Evolutionary conservation across 2,797 vertebrate species (phyloP).

Genomic region (Phoxinus dragarum): DNA sequence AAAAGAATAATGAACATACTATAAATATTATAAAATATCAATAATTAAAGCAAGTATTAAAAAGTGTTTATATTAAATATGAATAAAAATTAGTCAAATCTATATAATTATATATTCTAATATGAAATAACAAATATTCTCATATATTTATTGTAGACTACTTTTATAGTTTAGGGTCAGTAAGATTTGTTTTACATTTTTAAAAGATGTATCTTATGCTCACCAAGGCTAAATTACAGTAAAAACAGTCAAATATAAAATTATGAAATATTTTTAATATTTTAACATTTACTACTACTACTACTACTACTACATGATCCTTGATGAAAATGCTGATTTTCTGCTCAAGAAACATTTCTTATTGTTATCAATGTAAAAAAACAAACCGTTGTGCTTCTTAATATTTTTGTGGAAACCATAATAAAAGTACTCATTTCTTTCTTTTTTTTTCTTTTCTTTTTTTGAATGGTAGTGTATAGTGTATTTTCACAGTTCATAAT

Average conservation of each 20-base stretch:
- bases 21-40: not conserved
- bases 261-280: not conserved
- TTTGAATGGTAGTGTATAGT: not conserved
- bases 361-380: not conserved
- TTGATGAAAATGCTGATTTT: not conserved
- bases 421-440: not conserved
- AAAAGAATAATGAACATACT: not conserved
- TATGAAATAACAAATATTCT: not conserved
- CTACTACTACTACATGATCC: not conserved
- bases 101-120: not conserved
- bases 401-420: not conserved
- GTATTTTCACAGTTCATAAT: not conserved
- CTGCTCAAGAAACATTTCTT: not conserved
- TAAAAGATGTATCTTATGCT: too few relatives aligned
- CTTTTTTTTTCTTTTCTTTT: too few relatives aligned
- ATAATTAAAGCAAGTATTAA: not conserved
- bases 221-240: too few relatives aligned
- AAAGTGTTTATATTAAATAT: not conserved
- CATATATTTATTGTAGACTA: not conserved
- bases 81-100: not conserved
- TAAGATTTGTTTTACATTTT: not conserved
- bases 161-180: not conserved
- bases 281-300: too few relatives aligned
- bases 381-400: not conserved
- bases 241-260: not conserved